Base-by-base conservation (phyloP, 1,140 invertebrate species). In the Varroa destructor region DNA sequence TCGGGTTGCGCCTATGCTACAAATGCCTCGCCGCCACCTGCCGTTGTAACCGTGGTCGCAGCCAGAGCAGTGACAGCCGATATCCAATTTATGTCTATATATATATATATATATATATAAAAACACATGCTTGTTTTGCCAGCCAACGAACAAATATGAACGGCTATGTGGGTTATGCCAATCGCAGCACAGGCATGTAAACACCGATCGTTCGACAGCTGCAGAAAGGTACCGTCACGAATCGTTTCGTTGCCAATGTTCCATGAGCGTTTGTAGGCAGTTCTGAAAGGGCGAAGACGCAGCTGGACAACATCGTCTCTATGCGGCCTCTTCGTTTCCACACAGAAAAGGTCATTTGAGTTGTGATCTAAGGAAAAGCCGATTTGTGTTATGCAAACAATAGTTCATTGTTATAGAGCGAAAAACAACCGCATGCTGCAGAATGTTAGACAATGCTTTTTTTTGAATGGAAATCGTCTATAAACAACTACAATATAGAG, bases 1-100 rank as follows among this genome's bases (percentile, higher is more conserved):
- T 67, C 61, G 14, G 61, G 61, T 37, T 67, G 61, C 36, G 61
- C 40, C 1, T 67, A 67, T 40, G 61, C 8, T 6, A 58, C 25
- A 6, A 58, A 58, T 8, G 61, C 61, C 4, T 8, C 46, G 46
- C 4, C 46, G 4, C 46, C 46, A 8, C 46, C 46, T 8, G 46
- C 46, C 46, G 3, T 51, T 51, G 46, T 8, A 8, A 51, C 8
- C 4, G 46, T 3, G 4, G 46, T 51, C 46, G 46, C 8, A 67
- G 61, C 61, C 3, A 3, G 12, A 40, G 61, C 61, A 37, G 61
- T 46, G 2, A 40, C 61, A 67, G 10, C 61, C 10, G 61, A 12
- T 12, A 14, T 40, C 12, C 61, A 1, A 37, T 43, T 14, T 46
- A 67, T 12, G 40, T 14, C 1, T 25, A 25, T 25, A 25, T 3